A percentile compares a stretch with the other conserved stretches of the same genome.
Conservation (phyloP, 2,113 vertebrate genomes). For the Syrmaticus mikado region DNA sequence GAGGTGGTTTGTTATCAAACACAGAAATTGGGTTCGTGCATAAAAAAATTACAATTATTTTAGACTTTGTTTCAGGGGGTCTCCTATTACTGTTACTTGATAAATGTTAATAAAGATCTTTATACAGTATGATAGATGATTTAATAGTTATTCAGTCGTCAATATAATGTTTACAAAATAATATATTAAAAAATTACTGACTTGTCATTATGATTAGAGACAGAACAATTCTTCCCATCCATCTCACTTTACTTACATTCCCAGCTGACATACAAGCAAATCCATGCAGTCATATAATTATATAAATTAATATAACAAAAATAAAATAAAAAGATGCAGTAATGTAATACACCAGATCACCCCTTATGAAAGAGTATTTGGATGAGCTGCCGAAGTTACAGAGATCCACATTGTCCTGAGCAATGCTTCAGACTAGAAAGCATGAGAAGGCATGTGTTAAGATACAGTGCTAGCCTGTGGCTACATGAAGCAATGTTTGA, state of each 20-base stretch:
- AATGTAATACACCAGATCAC: neutral
- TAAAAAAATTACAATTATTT: neutral
- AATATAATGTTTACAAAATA: neutral
- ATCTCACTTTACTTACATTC: neutral
- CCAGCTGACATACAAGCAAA: neutral
- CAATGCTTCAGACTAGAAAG: neutral
- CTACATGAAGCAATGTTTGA: neutral
- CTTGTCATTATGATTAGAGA: neutral
- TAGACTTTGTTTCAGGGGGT: neutral
- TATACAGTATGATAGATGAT: neutral
- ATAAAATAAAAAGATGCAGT: neutral
- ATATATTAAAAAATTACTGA: neutral
- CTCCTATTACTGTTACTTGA: neutral
- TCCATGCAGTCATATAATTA: neutral
- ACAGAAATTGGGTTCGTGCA: neutral
- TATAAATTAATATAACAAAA: neutral
- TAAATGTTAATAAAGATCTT: neutral
- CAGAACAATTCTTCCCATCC: neutral
- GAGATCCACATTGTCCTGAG: accelerated
- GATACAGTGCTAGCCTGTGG: neutral
- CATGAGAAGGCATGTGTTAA: neutral
- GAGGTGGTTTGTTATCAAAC: neutral
- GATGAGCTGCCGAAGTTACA: neutral
- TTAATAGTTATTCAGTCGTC: neutral
- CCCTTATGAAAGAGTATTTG: neutral